Percentiles rank a stretch among this genome's conserved stretches.
phyloP scores from a whole-genome alignment of 2,113 vertebrate genomes.

The Cisticola juncidis region DNA sequence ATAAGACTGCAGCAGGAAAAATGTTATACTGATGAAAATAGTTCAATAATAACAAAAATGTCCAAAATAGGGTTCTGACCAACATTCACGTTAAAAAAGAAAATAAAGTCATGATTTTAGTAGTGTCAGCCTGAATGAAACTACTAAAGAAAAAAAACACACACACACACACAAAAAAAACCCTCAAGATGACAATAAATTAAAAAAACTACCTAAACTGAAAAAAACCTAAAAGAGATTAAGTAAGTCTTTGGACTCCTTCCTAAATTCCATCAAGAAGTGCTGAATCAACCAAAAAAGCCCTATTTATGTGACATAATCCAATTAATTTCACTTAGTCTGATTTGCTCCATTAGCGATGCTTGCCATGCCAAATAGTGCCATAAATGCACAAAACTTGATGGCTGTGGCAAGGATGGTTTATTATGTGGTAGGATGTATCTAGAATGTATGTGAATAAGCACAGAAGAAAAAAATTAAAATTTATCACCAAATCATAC shows the following conservation, averaged over 20 bases:
- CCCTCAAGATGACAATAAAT: not conserved
- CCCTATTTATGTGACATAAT: not conserved
- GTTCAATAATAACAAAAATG: not conserved
- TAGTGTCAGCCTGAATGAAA: not conserved
- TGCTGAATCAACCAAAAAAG: not conserved
- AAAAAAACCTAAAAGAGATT: not conserved
- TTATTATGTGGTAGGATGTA: not conserved
- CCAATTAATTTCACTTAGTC: not conserved
- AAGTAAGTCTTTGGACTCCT: not conserved
- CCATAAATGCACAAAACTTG: not conserved
- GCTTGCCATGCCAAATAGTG: not conserved
- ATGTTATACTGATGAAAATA: not conserved
- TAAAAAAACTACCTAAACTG: rapidly evolving
- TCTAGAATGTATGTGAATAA: not conserved
- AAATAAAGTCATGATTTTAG: not conserved
- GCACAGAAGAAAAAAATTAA: not conserved
- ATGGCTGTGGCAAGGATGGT: not conserved
- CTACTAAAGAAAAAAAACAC: not conserved
- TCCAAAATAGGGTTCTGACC: not conserved
- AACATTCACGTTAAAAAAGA: not conserved
- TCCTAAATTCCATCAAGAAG: not conserved
- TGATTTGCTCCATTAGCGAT: not conserved
- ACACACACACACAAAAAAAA: not conserved
- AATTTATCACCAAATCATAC: not conserved
- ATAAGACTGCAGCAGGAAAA: not conserved